Evolutionary conservation across 2,888 invertebrate genomes (phyloP).

Genomic region (Noctuana brunneofusca): DNA sequence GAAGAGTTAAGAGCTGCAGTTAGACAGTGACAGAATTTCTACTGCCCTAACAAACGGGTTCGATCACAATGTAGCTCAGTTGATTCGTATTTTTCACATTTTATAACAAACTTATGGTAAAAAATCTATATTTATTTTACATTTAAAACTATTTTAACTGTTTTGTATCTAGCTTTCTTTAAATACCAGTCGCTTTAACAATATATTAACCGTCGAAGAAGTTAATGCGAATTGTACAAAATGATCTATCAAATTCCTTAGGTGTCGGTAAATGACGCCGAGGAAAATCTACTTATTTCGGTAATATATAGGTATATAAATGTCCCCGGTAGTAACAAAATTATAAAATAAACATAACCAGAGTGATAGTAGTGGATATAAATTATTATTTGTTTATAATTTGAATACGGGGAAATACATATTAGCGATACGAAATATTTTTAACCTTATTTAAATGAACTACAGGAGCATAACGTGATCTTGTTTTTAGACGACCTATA

Average conservation of each 20-base stretch:
- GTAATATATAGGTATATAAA: background rate
- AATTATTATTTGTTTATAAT: too few relatives aligned
- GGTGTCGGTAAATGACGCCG: background rate
- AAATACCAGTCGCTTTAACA: conserved; percentile 11
- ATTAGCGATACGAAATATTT: too few relatives aligned
- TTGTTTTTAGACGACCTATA: background rate
- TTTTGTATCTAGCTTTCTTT: conserved; percentile 18
- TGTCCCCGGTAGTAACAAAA: background rate
- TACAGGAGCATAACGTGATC: background rate
- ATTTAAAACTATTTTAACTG: conserved; percentile 60
- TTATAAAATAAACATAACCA: background rate
- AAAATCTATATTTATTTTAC: conserved; percentile 55
- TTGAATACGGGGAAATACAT: too few relatives aligned
- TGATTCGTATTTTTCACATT: conserved; percentile 67
- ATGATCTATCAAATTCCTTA: conserved; percentile 14
- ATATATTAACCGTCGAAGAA: conserved; percentile 8
- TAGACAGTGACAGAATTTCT: conserved; percentile 50
- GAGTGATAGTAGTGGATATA: too few relatives aligned
- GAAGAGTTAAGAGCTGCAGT: conserved; percentile 52
- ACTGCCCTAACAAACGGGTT: conserved; percentile 57
- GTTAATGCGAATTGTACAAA: conserved; percentile 16
- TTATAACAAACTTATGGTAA: conserved; percentile 77
- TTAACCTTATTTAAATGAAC: background rate
- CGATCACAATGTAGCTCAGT: conserved; percentile 82
- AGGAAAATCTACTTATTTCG: background rate